Evolutionary conservation across 64 coral and sea anemone species (phyloP), one percentile per base, ranked within the genome.

Genomic region (Dendronephthya gigantea): DNA sequence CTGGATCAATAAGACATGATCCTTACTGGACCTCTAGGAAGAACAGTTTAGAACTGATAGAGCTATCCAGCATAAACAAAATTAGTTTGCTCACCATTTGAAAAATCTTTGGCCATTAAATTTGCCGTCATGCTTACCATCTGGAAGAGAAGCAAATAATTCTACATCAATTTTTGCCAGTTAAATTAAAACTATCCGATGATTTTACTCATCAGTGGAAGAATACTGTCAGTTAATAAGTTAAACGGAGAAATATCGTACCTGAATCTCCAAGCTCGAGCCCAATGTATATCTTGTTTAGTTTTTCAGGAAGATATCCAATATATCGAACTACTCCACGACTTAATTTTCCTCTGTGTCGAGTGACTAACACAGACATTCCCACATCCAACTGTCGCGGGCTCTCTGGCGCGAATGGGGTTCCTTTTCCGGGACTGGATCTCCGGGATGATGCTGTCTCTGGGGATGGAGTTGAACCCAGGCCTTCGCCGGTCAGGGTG

Each of bases 91-190:
- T 92, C 70, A 96, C 93, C 93, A 96, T 22, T 38, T 68, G 40
- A 96, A 96, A 35, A 84, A 92, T 25, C 90, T 84, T 0, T 82
- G 9, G 25, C 93, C 93, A 33, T 88, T 37, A 13, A 92, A 90
- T n/a, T 87, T 40, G 37, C 93, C 93, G 31, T 96, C 93, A 55
- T 96, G 93, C 65, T 92, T 96, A 59, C 93, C 93, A 32, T 90
- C 93, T 92, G 68, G 30, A 85, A 84, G 55, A 79, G n/a, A 83
- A 15, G 50, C 39, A 88, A 47, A 29, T 23, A 82, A 29, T 82
- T n/a, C 31, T 48, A 25, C n/a, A 34, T 55, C 17, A 19, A 9
- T 40, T 55, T 55, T 36, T 48, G n/a, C 27, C 25, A 33, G 41
- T 45, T 45, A 45, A 45, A 45, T 45, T 6, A 11, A 45, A 45